Evolutionary conservation across 2,888 invertebrate genomes (phyloP), one percentile per base, ranked within the genome.

Genomic region (Eilema griseolum): DNA sequence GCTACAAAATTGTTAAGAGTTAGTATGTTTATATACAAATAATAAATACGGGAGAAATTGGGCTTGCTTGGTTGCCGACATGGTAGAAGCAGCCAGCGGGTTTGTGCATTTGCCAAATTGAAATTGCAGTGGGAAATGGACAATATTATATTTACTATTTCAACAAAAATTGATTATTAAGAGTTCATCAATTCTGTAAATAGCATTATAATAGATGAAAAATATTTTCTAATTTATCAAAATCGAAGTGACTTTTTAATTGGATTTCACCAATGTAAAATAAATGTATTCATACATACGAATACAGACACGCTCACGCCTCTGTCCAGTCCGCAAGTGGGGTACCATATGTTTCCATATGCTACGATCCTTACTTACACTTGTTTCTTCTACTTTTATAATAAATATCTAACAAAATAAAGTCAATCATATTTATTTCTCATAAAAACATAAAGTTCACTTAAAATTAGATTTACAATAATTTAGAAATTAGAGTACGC

Each of bases 111-210:
- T 26, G 41, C 62, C 26, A 41, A 62, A 62, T 62, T 62, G 11
- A 62, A 41, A 41, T 41, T 24, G 1, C 11, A 16, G 16, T 14
- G 37, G 16, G 3, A 24, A 62, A 24, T 24, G 4, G 62, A 62
- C 62, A 41, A 62, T 62, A 62, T 62, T 62, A 41, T 20, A 62
- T 20, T 62, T 20, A 41, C 11, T 37, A 23, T 37, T 37, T 16
- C 10, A 24, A 37, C 10, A 24, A 37, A 24, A 24, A 62, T 62
- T 59, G 4, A 26, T 59, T 14, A 61, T 31, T 37, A 23, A 61
- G 14, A 28, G 1, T 33, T 14, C 33, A 61, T 23, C 33, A 37
- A 37, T 11, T 37, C 7, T 33, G 14, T 61, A 14, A 33, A 37
- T 14, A 7, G 3, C n/a, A 60, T 20, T 61, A 23, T 37, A 24